phyloP scores from a whole-genome alignment of 2,888 invertebrate genomes.

The Apomyelois bistriatella region DNA sequence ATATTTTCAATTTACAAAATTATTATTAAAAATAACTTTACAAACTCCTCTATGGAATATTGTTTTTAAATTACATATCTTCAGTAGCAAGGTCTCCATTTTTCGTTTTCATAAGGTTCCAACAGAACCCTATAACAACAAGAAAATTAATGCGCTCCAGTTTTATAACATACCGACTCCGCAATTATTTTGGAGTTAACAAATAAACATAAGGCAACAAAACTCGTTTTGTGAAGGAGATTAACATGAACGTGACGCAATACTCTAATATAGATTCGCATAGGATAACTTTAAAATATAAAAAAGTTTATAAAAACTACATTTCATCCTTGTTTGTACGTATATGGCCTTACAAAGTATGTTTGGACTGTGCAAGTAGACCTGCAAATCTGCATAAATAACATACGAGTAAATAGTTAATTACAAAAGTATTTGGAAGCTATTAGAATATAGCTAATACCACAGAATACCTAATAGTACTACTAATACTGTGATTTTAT shows the following conservation, averaged over 20 bases:
- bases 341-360: background rate
- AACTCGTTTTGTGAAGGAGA: conserved; percentile 1
- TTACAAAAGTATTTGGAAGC: too few relatives aligned
- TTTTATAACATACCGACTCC: conserved; percentile 8
- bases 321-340: background rate
- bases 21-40: too few relatives aligned
- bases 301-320: background rate
- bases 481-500: too few relatives aligned
- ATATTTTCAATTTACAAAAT: too few relatives aligned
- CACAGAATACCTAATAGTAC: too few relatives aligned
- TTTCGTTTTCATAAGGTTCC: background rate
- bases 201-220: conserved; percentile 4
- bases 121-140: background rate
- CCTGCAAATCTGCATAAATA: too few relatives aligned
- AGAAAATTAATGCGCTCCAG: conserved; percentile 3
- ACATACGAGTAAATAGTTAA: too few relatives aligned
- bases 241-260: conserved; percentile 2
- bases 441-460: too few relatives aligned
- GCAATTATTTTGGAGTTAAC: background rate
- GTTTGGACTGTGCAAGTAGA: too few relatives aligned
- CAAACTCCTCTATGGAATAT: too few relatives aligned
- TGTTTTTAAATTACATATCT: too few relatives aligned
- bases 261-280: conserved; percentile 2
- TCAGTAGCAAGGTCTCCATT: too few relatives aligned
- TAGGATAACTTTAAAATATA: background rate